Evolutionary conservation across 1,140 invertebrate genomes (phyloP).

Genomic region (Asbolus verrucosus): DNA sequence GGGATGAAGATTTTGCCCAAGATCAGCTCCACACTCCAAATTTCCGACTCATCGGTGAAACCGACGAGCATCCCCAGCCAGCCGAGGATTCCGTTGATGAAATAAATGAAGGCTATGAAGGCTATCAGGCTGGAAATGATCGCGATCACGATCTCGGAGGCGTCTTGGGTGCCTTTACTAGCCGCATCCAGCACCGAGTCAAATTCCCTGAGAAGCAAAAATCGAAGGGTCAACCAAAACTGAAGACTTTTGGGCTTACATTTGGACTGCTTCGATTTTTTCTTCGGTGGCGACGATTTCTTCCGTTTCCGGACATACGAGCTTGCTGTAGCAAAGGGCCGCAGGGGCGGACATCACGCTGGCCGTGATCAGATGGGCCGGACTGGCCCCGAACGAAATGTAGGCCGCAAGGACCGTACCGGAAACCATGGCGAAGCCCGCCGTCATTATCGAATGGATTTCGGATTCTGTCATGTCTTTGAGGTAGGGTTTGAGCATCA

Average conservation of each 20-base stretch:
- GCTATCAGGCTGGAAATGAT: conserved; percentile 94
- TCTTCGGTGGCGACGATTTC: conserved; percentile 77
- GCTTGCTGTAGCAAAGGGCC: conserved; percentile 88
- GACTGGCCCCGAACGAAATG: conserved; percentile 88
- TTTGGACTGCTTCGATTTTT: conserved; percentile 50
- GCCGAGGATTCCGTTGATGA: conserved; percentile 82
- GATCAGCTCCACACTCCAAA: conserved; percentile 76
- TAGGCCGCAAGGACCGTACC: conserved; percentile 94
- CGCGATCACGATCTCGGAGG: conserved; percentile 84
- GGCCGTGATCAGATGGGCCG: conserved; percentile 86
- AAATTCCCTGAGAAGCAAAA: conserved; percentile 79
- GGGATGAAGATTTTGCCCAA: conserved; percentile 90
- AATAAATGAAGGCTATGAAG: conserved; percentile 88
- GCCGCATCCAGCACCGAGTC: conserved; percentile 89
- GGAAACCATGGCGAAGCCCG: conserved; percentile 95
- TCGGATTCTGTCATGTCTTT: conserved; percentile 88
- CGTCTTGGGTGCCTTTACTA: conserved; percentile 85
- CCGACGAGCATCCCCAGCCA: conserved; percentile 87
- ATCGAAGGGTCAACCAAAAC: too few relatives aligned
- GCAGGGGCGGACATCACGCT: conserved; percentile 96
- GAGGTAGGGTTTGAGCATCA: conserved; percentile 90
- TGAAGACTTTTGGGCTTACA: conserved; percentile 7
- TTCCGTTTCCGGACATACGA: conserved; percentile 92
- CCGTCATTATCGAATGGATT: conserved; percentile 92
- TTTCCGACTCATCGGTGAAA: conserved; percentile 59